Evolutionary conservation across 1,140 invertebrate species (phyloP), one percentile per base, ranked within the genome.

Genomic region (Hirudo medicinalis): DNA sequence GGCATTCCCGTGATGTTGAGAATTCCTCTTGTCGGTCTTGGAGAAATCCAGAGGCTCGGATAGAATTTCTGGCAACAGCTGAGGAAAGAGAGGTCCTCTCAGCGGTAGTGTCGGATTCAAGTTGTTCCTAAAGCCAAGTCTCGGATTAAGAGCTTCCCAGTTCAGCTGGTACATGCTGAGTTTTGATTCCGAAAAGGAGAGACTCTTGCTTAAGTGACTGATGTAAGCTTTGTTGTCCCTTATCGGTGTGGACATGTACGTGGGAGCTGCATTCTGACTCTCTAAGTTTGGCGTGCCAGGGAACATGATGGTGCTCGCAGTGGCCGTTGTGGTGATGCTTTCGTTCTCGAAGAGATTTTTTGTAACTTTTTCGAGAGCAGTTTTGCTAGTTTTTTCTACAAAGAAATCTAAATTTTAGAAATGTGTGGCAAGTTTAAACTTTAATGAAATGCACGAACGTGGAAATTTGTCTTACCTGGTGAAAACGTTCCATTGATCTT

Each of bases 401-500:
- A 4, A 1, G 60, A 63, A 63, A 20, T 63, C 15, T 27, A 15
- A 63, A 27, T 6, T 32, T 49, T 49, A 49, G 43, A 49, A 49
- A 49, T 5, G 1, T 9, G 1, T 49, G 9, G 15, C 4, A 49
- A 49, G 11, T 13, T 49, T 5, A 17, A 11, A 17, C 49, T 11
- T 32, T 40, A 13, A 9, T 49, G 22, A 67, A 67, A 67, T 36
- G 32, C 20, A 29, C n/a, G 20, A 67, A 67, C 11, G 20, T 22
- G 19, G 0, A 32, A 32, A 40, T 49, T 40, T 49, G 32, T 1
- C 67, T 53, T n/a, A 71, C 70, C 70, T 71, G 70, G 57, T 53
- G 32, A 27, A 20, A 71, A 60, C 1, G n/a, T 60, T 40, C 73
- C 73, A 69, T 67, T 71, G 53, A 68, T 68, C 54, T 74, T 74